These are phyloP conservation scores for Caenorhabditis sp. DNA, from an alignment of 2,888 invertebrate species.

Conservation along the genomic window DNA sequence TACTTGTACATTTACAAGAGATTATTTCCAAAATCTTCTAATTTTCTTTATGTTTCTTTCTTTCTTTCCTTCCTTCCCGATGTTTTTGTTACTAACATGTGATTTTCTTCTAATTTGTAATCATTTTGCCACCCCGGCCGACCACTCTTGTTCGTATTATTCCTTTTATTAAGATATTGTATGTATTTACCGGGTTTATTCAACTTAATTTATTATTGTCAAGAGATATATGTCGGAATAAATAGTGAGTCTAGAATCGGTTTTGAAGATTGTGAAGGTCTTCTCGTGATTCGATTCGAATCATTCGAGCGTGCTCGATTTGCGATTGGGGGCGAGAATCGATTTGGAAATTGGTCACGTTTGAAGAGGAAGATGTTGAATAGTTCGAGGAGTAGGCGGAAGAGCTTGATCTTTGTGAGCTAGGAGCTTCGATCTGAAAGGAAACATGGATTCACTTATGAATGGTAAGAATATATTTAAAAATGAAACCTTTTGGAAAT, in stretches of 20 bases:
- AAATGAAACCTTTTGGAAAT: too few species aligned
- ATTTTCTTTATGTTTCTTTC: too few species aligned
- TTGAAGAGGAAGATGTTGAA: constrained; percentile 4
- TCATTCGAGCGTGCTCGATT: constrained; percentile 28
- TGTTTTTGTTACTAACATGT: too few species aligned
- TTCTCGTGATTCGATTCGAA: constrained; percentile 21
- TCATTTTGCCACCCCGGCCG: too few species aligned
- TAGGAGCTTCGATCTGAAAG: constrained; percentile 18
- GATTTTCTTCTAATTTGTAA: too few species aligned
- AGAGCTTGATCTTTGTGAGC: constrained; percentile 23
- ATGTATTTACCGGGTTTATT: background rate
- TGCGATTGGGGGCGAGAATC: background rate
- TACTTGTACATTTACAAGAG: too few species aligned
- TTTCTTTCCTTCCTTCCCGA: too few species aligned
- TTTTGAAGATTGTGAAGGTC: constrained; percentile 10
- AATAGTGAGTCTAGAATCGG: background rate
- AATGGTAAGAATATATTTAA: too few species aligned
- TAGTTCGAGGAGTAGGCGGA: constrained; percentile 8
- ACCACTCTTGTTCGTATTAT: too few species aligned
- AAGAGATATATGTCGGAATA: background rate
- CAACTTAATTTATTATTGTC: background rate
- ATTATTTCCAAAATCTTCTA: too few species aligned
- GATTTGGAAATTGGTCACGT: background rate
- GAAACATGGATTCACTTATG: background rate
- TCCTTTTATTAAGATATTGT: too few species aligned